Base-by-base conservation (phyloP, 2,888 invertebrate genomes). In the Parapristionchus giblindavisi region DNA sequence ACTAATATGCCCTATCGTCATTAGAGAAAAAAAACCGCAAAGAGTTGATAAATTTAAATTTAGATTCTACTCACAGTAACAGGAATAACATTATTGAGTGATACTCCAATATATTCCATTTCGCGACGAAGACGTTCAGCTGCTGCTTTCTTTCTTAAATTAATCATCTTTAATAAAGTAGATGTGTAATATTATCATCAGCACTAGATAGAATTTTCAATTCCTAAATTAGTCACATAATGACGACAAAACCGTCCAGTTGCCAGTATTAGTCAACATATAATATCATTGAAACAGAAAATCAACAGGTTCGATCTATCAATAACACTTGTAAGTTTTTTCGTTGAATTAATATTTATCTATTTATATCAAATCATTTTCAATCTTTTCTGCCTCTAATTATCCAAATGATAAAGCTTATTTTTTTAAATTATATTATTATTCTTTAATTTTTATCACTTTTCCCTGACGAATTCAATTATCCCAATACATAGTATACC, bases 71-170 rank as follows among this genome's bases (percentile, higher is more conserved):
- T 61, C 3, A 75, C 63, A 36, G 70, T 36, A 3, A 52, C 63
- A 21, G 77, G 79, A 36, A 80, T 78, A 56, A 79, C 78, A 51
- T 79, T 79, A 32, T 77, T 78, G n/a, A 77, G 66, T 21, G 77
- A 77, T 8, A 79, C 74, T 38, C 92, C 93, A 34, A 93, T 93
- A 88, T 92, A 93, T 0, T 92, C 93, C 77, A 93, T 89, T 73
- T 93, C 90, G 24, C 85, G 77, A 52, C 81, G 77, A 24, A 86
- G 78, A n/a, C 85, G 76, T 5, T 86, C 85, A 6, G 83, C 85
- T 8, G 83, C 83, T n/a, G 81, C 78, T 43, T 80, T 77, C 77
- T 84, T 85, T 63, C 79, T 79, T 24, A 48, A 79, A 76, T n/a
- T 3, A 36, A 52, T 4, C 29, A 24, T 32, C 43, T 48, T 29